Conservation (phyloP, 2,113 vertebrate genomes). For the Numida meleagris region DNA sequence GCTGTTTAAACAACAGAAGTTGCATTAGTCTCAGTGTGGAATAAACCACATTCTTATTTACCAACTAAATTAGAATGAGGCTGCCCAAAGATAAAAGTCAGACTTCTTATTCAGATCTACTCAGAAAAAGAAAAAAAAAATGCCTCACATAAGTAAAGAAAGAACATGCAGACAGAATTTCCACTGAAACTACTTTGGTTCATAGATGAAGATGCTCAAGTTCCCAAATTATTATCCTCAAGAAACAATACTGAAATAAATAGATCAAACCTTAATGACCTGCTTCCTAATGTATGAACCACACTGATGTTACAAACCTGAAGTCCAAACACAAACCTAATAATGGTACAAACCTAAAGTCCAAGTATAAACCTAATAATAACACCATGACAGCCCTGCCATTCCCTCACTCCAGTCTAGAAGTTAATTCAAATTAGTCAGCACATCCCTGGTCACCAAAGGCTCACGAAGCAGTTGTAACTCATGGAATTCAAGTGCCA, state of each 20-base stretch:
- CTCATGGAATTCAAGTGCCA: neutral
- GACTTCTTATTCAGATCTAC: neutral
- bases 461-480: neutral
- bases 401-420: neutral
- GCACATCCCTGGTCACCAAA: fast-evolving
- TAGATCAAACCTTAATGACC: neutral
- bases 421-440: neutral
- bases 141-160: neutral
- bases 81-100: neutral
- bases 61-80: neutral
- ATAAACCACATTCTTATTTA: neutral
- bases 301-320: neutral
- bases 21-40: neutral
- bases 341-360: neutral
- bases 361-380: too few relatives aligned
- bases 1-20: neutral
- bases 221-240: neutral
- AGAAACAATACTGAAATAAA: neutral
- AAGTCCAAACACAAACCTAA: too few relatives aligned
- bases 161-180: neutral
- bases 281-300: neutral
- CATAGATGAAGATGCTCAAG: neutral
- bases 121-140: neutral
- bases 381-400: neutral
- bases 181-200: neutral